These are phyloP conservation scores for Armadillidium nasatum DNA, from an alignment of 1,140 invertebrate species.

Conservation along the genomic window DNA sequence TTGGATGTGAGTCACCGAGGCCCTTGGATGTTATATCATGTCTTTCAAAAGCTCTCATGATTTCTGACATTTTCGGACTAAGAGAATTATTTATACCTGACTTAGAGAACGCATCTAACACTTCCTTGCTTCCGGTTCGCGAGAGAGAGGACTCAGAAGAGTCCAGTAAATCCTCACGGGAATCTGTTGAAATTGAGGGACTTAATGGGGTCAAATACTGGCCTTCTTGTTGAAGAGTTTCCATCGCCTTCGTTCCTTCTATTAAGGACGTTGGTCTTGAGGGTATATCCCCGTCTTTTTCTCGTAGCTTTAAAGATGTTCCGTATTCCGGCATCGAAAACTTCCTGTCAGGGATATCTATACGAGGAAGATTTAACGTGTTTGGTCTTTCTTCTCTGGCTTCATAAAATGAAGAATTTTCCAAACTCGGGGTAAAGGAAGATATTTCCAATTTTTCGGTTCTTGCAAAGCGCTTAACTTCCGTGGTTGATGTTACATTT, in stretches of 20 bases:
- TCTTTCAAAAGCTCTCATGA: slow-evolving; percentile 60
- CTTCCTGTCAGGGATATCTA: slow-evolving; percentile 43
- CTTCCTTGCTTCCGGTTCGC: slow-evolving; percentile 43
- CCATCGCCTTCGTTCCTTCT: slow-evolving; percentile 34
- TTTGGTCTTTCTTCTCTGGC: slow-evolving; percentile 23
- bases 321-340: slow-evolving; percentile 44
- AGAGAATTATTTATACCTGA: slow-evolving; percentile 29
- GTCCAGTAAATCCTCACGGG: slow-evolving; percentile 36
- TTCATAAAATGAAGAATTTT: not conserved
- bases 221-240: slow-evolving; percentile 28
- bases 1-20: slow-evolving; percentile 46
- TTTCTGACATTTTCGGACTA: slow-evolving; percentile 50
- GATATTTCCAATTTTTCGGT: not conserved
- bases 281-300: slow-evolving; percentile 41
- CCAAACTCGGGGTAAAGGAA: not conserved
- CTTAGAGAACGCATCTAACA: slow-evolving; percentile 44
- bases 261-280: slow-evolving; percentile 45
- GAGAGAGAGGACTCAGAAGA: slow-evolving; percentile 42
- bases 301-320: slow-evolving; percentile 42
- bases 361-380: slow-evolving; percentile 30
- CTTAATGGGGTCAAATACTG: slow-evolving; percentile 21
- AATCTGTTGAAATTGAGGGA: slow-evolving; percentile 40
- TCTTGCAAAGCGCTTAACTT: not conserved
- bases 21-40: slow-evolving; percentile 32
- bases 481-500: too few relatives aligned